phyloP scores from a whole-genome alignment of 2,113 vertebrate species.

The Alethe castanea region DNA sequence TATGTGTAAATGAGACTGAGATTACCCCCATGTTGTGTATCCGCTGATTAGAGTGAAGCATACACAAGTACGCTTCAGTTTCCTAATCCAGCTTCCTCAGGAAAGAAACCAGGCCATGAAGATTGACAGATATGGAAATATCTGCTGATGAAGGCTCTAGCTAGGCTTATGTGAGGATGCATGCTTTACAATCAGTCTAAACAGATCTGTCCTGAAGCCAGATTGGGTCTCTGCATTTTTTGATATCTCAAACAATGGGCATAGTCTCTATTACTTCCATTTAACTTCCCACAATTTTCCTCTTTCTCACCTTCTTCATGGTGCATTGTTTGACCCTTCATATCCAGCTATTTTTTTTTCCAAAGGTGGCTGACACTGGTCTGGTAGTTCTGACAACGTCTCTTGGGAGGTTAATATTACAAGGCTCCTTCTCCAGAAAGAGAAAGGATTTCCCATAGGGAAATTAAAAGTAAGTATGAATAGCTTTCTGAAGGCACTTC shows the following conservation, averaged over 20 bases:
- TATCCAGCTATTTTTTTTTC: neutral
- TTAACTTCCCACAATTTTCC: neutral
- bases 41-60: neutral
- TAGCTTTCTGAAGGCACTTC: neutral
- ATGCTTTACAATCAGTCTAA: neutral
- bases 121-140: neutral
- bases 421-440: neutral
- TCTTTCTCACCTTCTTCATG: neutral
- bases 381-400: neutral
- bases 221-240: neutral
- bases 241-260: neutral
- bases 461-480: neutral
- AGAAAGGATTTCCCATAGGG: neutral
- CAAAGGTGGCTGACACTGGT: neutral
- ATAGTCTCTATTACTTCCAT: neutral
- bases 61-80: neutral
- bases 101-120: neutral
- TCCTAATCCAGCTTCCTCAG: neutral
- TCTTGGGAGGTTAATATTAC: neutral
- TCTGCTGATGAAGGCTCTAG: neutral
- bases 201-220: neutral
- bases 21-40: neutral
- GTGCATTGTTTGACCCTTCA: neutral
- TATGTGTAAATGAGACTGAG: neutral
- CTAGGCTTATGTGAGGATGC: neutral